Base-by-base conservation (phyloP, 37 sponge, comb jelly and placozoan species). In the Crambe crambe region DNA sequence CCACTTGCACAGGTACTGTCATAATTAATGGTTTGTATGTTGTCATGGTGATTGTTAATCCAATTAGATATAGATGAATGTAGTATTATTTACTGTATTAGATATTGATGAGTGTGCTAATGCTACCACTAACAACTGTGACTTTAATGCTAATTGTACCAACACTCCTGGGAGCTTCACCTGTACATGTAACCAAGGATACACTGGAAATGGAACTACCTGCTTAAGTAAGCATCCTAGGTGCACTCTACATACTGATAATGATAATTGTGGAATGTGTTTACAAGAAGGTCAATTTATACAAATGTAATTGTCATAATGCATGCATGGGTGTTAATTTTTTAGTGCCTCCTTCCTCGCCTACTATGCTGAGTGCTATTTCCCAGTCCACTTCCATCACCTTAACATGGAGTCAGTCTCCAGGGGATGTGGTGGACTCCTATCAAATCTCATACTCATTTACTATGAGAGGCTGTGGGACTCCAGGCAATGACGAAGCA, bases 321-420 rank as follows among this genome's bases (percentile, higher is more conserved):
- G 51, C 6, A n/a, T n/a, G n/a, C 51, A 47, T 47, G 51, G 51
- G 51, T 12, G 10, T 47, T 12, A 47, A 12, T 47, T 15, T 15
- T 47, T 47, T 12, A 47, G 51, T 12, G 10, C 51, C 65, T 27
- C 63, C 65, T n/a, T 30, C 77, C 30, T 26, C 77, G 2, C 64
- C 77, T 17, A 61, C 77, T 35, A 41, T 6, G 25, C 25, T 77
- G 10, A 77, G n/a, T 57, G 60, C n/a, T 31, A n/a, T 39, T n/a
- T 51, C 65, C 68, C 51, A 32, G 31, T 30, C 76, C 57, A 75
- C 76, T 29, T 83, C 84, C 77, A 76, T 83, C 69, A 57, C 54
- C 34, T 38, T 75, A 54, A 63, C 68, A 40, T 75, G 76, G 76
- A 57, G 40, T 26, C 68, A 74, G 51, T 56, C 84, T 31, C 42